Percentiles rank a stretch among this genome's conserved stretches.
Evolutionary conservation across 2,113 vertebrate species (phyloP).

Genomic region (Triplophysa siluroides): DNA sequence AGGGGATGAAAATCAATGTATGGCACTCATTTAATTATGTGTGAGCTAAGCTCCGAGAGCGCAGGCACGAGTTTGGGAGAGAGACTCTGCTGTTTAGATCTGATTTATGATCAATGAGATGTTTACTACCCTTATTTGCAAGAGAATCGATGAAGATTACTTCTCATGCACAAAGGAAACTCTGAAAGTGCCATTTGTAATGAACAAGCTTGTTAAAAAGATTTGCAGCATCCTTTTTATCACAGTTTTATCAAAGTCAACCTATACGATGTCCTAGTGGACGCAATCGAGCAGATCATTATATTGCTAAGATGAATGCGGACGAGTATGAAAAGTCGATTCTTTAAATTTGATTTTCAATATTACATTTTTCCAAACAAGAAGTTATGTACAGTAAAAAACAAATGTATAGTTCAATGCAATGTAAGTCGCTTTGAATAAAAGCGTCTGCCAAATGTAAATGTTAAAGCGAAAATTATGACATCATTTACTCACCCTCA

Average conservation of each 20-base stretch:
- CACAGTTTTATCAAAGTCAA: slow-evolving; percentile 26
- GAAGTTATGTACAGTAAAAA: neutral
- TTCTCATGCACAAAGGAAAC: slow-evolving; percentile 42
- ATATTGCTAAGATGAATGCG: slow-evolving; percentile 8
- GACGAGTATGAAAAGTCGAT: neutral
- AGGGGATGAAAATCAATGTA: slow-evolving; percentile 63
- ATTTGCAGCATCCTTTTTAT: slow-evolving; percentile 4
- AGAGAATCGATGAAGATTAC: slow-evolving; percentile 22
- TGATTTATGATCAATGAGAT: slow-evolving; percentile 65
- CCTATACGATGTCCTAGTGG: slow-evolving; percentile 63
- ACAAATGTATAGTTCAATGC: too few species aligned
- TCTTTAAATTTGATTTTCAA: neutral
- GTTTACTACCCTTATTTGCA: slow-evolving; percentile 61
- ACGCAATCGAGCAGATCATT: slow-evolving; percentile 59
- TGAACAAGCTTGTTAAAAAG: slow-evolving; percentile 32
- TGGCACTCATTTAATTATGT: slow-evolving; percentile 69
- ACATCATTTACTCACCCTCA: too few species aligned
- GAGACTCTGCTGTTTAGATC: slow-evolving; percentile 60
- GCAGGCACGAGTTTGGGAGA: slow-evolving; percentile 53
- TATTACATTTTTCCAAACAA: neutral
- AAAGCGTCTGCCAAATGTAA: too few species aligned
- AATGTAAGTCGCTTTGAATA: too few species aligned
- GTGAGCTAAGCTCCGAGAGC: slow-evolving; percentile 62
- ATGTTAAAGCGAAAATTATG: neutral
- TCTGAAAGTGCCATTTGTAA: slow-evolving; percentile 24